Conservation (phyloP, 2,113 vertebrate genomes). For the Zootoca vivipara region DNA sequence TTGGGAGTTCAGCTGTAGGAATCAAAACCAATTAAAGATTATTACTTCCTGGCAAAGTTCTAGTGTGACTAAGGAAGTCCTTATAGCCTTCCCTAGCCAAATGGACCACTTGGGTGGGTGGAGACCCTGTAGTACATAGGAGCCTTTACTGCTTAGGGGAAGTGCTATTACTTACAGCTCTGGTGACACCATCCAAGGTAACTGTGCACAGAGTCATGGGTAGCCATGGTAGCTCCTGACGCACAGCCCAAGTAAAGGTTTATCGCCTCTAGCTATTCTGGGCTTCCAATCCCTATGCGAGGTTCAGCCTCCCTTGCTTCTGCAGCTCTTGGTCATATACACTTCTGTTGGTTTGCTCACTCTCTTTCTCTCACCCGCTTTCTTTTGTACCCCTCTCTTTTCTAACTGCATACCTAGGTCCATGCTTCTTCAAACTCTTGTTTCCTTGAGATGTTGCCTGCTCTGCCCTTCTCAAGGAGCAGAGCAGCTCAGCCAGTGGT, state of each 20-base stretch:
- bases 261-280: background rate
- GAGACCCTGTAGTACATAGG: background rate
- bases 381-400: too few species aligned
- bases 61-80: background rate
- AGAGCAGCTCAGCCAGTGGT: background rate
- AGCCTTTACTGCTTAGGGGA: background rate
- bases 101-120: background rate
- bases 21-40: background rate
- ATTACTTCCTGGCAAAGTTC: background rate
- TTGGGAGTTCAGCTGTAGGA: background rate
- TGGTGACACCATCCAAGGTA: background rate
- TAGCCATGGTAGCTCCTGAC: background rate
- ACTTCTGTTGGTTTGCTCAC: too few species aligned
- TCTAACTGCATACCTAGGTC: background rate
- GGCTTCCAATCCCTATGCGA: background rate
- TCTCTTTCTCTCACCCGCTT: background rate
- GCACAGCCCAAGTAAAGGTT: background rate
- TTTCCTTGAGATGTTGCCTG: background rate
- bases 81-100: background rate
- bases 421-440: background rate
- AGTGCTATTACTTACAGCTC: background rate
- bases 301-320: background rate
- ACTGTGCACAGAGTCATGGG: background rate
- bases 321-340: too few species aligned
- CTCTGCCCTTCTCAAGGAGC: too few species aligned